phyloP scores from a whole-genome alignment of 1,140 invertebrate species.

The Drosophila chauvacae region DNA sequence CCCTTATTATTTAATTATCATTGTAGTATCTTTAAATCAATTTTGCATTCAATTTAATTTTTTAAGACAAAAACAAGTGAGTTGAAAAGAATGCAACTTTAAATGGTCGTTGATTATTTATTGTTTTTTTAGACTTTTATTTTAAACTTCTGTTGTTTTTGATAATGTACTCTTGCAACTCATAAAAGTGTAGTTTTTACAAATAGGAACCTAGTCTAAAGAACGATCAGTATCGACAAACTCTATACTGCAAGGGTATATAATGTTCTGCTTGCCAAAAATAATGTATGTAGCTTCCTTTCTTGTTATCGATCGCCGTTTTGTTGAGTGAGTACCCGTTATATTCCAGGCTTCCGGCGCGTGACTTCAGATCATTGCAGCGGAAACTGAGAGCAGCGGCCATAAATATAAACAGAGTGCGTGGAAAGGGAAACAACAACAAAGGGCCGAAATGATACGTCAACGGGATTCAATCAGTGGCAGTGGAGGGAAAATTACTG shows the following conservation, averaged over 20 bases:
- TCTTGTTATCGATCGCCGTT: constrained; percentile 13
- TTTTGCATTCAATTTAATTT: background rate
- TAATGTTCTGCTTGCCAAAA: background rate
- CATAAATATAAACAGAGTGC: constrained; percentile 47
- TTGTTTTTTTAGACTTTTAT: background rate
- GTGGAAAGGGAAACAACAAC: constrained; percentile 9
- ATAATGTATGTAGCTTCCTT: background rate
- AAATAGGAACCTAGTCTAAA: accelerated
- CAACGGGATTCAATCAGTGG: constrained; percentile 31
- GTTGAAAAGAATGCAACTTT: background rate
- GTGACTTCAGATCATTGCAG: constrained; percentile 64
- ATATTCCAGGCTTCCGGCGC: constrained; percentile 25
- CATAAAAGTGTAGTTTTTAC: too few relatives aligned
- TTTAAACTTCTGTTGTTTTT: background rate
- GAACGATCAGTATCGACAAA: too few relatives aligned
- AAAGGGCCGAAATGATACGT: constrained; percentile 33
- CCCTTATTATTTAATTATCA: background rate
- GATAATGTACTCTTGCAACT: too few relatives aligned
- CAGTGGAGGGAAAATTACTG: background rate
- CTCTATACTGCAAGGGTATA: background rate
- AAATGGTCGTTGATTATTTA: background rate
- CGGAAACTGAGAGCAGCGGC: constrained; percentile 6
- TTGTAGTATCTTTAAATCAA: background rate
- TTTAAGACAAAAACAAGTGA: background rate
- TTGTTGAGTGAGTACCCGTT: constrained; percentile 19